Base-by-base conservation (phyloP, 2,888 invertebrate genomes). In the Lasioglossum malachurum region DNA sequence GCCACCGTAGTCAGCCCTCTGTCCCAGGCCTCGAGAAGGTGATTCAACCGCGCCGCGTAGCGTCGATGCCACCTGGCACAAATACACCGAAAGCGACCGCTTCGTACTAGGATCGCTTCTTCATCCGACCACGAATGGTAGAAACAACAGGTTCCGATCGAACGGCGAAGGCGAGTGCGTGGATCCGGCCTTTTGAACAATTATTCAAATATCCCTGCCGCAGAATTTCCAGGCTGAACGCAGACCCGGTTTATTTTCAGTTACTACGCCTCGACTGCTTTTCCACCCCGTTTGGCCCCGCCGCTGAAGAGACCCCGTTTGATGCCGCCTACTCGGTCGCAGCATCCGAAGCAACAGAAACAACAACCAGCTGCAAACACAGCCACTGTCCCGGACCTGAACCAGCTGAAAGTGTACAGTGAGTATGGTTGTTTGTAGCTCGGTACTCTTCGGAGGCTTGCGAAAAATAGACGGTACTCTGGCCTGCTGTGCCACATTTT, bases 361-460 rank as follows among this genome's bases (percentile, higher is more conserved):
- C 92, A 92, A 80, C 93, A 93, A 78, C 92, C 91, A 78, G 87
- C 89, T 93, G 94, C 95, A 73, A 95, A 94, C 91, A 93, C 95
- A 85, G 81, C 94, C 94, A 88, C 95, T 95, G 87, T 96, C 95
- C 91, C 95, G 53, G 94, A 95, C 88, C 93, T 96, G 91, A 96
- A 96, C 94, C 96, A 97, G 95, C 96, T 97, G 91, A 97, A 97
- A 96, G 96, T 96, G 89, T 97, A 97, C 95, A 97, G 97, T 97
- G 95, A 97, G 97, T 96, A 80, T n/a, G n/a, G 3, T 23, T 19
- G 7, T 31, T 16, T 7, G 12, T 16, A 7, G 8, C 27, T 23
- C 31, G 5, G 5, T 31, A 44, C 64, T 16, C 53, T 38, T 41
- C 49, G 0, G 4, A 0, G 4, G 0, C 27, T 14, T 31, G n/a